phyloP scores from a whole-genome alignment of 2,888 invertebrate species.

The Limnephilus marmoratus region DNA sequence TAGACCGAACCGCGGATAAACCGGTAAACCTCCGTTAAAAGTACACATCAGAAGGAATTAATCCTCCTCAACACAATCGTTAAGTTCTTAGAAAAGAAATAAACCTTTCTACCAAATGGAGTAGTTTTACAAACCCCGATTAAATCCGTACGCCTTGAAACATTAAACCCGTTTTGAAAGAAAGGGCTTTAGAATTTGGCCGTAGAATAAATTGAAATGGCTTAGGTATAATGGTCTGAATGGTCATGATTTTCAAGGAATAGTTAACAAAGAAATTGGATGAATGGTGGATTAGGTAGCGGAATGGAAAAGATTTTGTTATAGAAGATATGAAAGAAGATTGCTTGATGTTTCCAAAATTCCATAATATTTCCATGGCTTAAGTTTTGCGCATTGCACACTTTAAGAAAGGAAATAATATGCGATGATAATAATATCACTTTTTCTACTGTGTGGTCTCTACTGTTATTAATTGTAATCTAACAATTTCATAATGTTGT shows the following conservation, averaged over 20 bases:
- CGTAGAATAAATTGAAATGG: neutral
- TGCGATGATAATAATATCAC: neutral
- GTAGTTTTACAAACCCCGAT: neutral
- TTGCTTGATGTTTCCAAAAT: neutral
- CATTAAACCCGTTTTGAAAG: neutral
- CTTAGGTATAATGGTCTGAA: neutral
- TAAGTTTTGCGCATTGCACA: neutral
- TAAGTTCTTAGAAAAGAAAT: neutral
- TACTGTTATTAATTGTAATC: neutral
- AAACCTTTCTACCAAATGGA: neutral
- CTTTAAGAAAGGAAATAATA: neutral
- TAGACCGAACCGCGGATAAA: neutral
- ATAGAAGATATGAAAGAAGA: neutral
- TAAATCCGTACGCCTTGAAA: neutral
- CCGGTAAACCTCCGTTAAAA: neutral
- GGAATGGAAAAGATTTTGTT: neutral
- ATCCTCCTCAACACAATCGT: neutral
- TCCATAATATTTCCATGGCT: neutral
- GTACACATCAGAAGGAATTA: neutral
- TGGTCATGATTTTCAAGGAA: neutral
- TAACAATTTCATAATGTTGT: neutral
- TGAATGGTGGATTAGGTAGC: neutral
- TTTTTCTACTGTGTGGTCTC: neutral
- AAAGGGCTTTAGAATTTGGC: neutral
- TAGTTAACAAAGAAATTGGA: neutral